A percentile compares a stretch with the other conserved stretches of the same genome.
Evolutionary conservation across 2,113 vertebrate species (phyloP).

Genomic region (Boleophthalmus pectinirostris): DNA sequence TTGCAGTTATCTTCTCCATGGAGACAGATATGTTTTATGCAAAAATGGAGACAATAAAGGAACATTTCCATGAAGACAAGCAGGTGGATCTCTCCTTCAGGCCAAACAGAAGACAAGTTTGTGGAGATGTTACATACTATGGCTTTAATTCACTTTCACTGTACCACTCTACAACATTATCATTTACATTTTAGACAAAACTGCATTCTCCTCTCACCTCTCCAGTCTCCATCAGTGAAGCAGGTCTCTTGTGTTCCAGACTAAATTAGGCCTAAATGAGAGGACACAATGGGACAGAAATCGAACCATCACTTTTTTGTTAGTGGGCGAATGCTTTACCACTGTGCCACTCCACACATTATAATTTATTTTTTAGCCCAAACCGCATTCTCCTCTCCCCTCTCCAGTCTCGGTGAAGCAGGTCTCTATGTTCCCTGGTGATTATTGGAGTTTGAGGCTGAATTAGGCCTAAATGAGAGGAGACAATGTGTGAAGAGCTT

Average conservation of each 20-base stretch:
- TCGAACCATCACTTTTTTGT: too few species aligned
- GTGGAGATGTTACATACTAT: too few species aligned
- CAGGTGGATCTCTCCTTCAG: too few species aligned
- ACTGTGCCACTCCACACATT: background rate
- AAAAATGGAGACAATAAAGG: too few species aligned
- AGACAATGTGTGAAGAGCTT: conserved; percentile 4
- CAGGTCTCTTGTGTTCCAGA: conserved; percentile 19
- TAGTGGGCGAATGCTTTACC: background rate
- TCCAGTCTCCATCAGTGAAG: conserved; percentile 31
- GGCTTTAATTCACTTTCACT: too few species aligned
- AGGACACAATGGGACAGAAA: background rate
- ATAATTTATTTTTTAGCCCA: background rate
- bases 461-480: background rate
- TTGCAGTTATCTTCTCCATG: too few species aligned
- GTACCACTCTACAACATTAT: background rate
- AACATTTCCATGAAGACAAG: too few species aligned
- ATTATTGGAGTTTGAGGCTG: conserved; percentile 2
- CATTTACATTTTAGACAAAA: background rate
- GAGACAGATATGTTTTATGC: too few species aligned
- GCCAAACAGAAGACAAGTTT: too few species aligned
- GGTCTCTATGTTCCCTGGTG: conserved; percentile 11
- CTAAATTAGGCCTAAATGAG: background rate
- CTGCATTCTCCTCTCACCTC: conserved; percentile 22
- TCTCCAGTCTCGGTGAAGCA: conserved; percentile 25
- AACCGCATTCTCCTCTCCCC: conserved; percentile 22